phyloP scores from a whole-genome alignment of 1,140 invertebrate species.

The Asbolus verrucosus region DNA sequence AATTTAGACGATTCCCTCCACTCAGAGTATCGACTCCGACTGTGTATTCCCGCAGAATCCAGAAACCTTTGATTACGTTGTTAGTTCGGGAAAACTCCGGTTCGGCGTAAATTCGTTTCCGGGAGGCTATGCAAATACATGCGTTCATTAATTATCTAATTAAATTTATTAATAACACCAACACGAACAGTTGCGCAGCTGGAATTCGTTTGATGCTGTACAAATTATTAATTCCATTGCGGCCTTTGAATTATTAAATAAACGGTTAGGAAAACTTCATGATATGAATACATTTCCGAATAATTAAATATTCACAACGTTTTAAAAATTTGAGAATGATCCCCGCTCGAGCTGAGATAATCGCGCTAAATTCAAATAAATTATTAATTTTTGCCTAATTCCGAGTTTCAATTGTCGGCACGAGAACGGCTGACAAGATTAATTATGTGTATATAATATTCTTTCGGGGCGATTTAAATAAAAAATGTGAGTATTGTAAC shows the following conservation, averaged over 20 bases:
- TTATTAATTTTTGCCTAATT: no score
- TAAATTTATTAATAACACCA: slow-evolving; percentile 13
- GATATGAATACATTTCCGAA: neutral
- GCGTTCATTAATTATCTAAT: slow-evolving; percentile 25
- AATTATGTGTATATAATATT: no score
- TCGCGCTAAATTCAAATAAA: neutral
- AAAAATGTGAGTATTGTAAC: no score
- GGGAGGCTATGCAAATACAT: neutral
- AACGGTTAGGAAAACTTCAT: neutral
- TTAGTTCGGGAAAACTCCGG: neutral
- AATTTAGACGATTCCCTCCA: no score
- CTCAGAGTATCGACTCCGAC: no score
- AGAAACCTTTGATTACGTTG: neutral
- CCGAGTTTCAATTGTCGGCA: neutral
- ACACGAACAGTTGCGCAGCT: no score
- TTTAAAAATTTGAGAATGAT: neutral
- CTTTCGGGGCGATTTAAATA: no score
- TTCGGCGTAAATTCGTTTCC: neutral
- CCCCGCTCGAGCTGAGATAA: neutral
- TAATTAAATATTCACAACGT: neutral
- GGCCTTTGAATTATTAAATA: neutral
- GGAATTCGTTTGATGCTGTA: slow-evolving; percentile 3
- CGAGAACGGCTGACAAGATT: no score
- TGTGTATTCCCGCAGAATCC: neutral
- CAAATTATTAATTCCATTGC: neutral